Evolutionary conservation across 2,888 invertebrate genomes (phyloP).

Genomic region (Hybos culiciformis): DNA sequence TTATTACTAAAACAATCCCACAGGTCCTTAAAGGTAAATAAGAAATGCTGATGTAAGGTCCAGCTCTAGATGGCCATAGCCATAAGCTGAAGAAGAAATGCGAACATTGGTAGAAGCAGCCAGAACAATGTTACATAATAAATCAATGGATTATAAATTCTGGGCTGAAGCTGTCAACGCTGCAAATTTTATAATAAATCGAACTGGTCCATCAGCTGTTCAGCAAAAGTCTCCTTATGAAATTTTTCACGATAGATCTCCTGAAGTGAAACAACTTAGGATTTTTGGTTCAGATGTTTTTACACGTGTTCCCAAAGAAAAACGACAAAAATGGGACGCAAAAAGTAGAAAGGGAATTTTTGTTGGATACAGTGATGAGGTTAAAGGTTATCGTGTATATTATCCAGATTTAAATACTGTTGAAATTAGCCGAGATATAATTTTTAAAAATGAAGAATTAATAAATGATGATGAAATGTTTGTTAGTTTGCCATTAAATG

Average conservation of each 20-base stretch:
- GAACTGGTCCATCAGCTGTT: slow-evolving; percentile 5
- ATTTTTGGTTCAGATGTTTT: slow-evolving; percentile 27
- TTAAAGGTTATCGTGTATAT: slow-evolving; percentile 19
- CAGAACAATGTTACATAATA: too few relatives aligned
- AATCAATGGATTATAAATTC: slow-evolving; percentile 15
- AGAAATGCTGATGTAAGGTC: too few relatives aligned
- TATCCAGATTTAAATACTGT: slow-evolving; percentile 6
- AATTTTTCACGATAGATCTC: slow-evolving; percentile 20
- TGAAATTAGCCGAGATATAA: slow-evolving; percentile 11
- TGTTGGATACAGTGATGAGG: slow-evolving; percentile 22
- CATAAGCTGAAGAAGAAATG: too few relatives aligned
- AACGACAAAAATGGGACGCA: slow-evolving; percentile 21
- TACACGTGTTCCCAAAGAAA: slow-evolving; percentile 24
- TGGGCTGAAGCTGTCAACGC: slow-evolving; percentile 30
- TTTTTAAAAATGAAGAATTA: slow-evolving; percentile 3
- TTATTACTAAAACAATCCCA: too few relatives aligned
- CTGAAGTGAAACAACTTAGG: slow-evolving; percentile 8
- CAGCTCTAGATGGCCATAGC: too few relatives aligned
- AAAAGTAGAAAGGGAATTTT: slow-evolving; percentile 18
- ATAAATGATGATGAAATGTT: neutral
- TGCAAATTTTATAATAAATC: slow-evolving; percentile 17
- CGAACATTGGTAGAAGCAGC: too few relatives aligned
- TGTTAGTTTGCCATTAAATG: too few relatives aligned
- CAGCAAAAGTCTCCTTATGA: slow-evolving; percentile 23
- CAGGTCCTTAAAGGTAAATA: too few relatives aligned